A percentile compares a stretch with the other conserved stretches of the same genome.
phyloP scores from a whole-genome alignment of 1,140 invertebrate species.

The Contarinia nasturtii region DNA sequence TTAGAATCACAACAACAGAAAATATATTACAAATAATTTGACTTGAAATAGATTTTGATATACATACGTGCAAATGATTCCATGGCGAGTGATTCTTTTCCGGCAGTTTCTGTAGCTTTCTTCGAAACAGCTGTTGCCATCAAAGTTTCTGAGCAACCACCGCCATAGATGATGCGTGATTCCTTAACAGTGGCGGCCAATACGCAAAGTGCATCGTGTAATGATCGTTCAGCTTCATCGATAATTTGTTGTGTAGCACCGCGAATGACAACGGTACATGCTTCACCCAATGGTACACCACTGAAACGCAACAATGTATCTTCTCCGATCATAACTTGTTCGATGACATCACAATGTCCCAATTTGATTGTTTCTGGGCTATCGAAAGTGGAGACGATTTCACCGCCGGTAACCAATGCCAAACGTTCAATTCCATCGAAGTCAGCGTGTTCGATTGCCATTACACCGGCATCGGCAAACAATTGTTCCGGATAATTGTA shows the following conservation, averaged over 20 bases:
- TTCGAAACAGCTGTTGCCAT: slow-evolving; percentile 85
- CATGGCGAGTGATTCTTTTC: slow-evolving; percentile 95
- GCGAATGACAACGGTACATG: slow-evolving; percentile 90
- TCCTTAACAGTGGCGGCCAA: slow-evolving; percentile 89
- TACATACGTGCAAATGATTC: slow-evolving; percentile 66
- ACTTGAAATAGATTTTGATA: neutral
- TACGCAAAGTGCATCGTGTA: slow-evolving; percentile 97
- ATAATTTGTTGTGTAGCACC: slow-evolving; percentile 99
- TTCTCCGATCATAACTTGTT: slow-evolving; percentile 97
- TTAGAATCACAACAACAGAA: too few relatives aligned
- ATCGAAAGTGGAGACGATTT: slow-evolving; percentile 98
- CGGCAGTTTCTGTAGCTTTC: slow-evolving; percentile 73
- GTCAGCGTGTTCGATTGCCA: slow-evolving; percentile 99
- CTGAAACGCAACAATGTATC: slow-evolving; percentile 90
- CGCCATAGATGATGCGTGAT: slow-evolving; percentile 77
- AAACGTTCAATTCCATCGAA: slow-evolving; percentile 98
- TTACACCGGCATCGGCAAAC: slow-evolving; percentile 93
- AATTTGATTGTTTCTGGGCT: slow-evolving; percentile 79
- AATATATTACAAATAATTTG: neutral
- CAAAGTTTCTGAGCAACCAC: slow-evolving; percentile 85
- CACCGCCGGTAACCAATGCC: slow-evolving; percentile 91
- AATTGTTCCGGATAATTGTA: slow-evolving; percentile 99
- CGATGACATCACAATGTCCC: slow-evolving; percentile 87
- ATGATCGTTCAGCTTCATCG: slow-evolving; percentile 93
- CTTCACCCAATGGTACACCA: slow-evolving; percentile 85